Percentiles rank a stretch among this genome's conserved stretches.
These are phyloP conservation scores for Takifugu flavidus DNA, from an alignment of 2,113 vertebrate genomes.

Conservation along the genomic window DNA sequence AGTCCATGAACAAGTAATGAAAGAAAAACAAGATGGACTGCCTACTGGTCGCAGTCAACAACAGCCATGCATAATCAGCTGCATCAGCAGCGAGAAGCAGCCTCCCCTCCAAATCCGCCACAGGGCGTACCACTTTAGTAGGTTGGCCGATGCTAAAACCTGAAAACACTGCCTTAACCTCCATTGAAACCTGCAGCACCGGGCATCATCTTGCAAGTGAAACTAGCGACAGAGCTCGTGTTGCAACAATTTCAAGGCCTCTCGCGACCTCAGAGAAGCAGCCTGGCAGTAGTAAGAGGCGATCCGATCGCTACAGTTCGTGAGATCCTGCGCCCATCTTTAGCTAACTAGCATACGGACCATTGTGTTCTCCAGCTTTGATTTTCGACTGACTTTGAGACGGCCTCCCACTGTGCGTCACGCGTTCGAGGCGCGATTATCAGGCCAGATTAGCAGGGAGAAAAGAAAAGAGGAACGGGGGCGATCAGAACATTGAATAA, in stretches of 20 bases:
- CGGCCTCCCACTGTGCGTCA: conserved; percentile 42
- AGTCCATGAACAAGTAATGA: conserved; percentile 45
- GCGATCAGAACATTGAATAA: conserved; percentile 15
- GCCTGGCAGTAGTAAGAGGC: conserved; percentile 23
- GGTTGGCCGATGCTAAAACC: conserved; percentile 18
- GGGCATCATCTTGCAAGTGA: neutral
- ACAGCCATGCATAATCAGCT: conserved; percentile 55
- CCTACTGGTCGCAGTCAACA: conserved; percentile 52
- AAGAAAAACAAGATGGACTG: conserved; percentile 59
- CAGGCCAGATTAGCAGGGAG: conserved; percentile 56
- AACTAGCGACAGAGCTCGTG: conserved; percentile 10
- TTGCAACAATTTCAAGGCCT: conserved; percentile 11
- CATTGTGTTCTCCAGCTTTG: conserved; percentile 49
- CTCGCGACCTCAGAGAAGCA: conserved; percentile 25
- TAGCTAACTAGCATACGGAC: conserved; percentile 54
- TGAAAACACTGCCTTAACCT: neutral
- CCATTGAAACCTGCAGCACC: neutral
- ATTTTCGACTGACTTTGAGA: conserved; percentile 54
- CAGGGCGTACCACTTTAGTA: conserved; percentile 5
- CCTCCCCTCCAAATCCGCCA: conserved; percentile 6
- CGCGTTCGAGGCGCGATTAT: conserved; percentile 45
- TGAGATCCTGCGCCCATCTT: conserved; percentile 23
- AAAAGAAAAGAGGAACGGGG: conserved; percentile 25
- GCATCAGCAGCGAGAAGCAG: conserved; percentile 35
- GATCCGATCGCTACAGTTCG: conserved; percentile 15